phyloP scores from a whole-genome alignment of 1,140 invertebrate species.

The Danaus plexippus region DNA sequence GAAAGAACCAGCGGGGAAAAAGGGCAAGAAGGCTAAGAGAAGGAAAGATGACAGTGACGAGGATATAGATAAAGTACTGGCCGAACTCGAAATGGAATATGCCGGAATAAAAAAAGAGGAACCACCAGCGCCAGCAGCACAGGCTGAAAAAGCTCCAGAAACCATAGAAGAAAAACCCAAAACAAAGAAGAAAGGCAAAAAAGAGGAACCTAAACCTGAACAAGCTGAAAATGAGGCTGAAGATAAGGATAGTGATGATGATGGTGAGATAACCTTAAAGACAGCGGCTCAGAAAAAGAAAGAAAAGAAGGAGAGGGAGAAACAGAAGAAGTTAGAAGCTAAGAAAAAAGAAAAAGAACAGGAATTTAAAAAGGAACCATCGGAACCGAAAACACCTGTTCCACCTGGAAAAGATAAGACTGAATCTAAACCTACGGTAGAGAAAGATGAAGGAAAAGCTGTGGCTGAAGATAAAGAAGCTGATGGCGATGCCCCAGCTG shows the following conservation, averaged over 20 bases:
- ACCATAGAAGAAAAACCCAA: conserved; percentile 66
- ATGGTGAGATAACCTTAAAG: conserved; percentile 79
- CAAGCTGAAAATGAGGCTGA: conserved; percentile 61
- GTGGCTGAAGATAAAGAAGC: conserved; percentile 25
- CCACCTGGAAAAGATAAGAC: conserved; percentile 36
- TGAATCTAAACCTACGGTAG: conserved; percentile 42
- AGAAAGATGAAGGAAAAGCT: conserved; percentile 36
- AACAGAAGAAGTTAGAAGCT: conserved; percentile 78
- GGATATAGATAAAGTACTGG: conserved; percentile 87
- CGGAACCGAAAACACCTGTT: conserved; percentile 41
- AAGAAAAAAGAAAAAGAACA: conserved; percentile 73
- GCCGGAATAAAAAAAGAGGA: conserved; percentile 73
- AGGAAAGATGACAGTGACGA: conserved; percentile 87
- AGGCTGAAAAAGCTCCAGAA: conserved; percentile 57
- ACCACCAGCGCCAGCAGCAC: conserved; percentile 41
- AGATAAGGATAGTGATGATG: conserved; percentile 70
- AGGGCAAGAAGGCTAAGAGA: conserved; percentile 80
- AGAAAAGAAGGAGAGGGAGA: conserved; percentile 89
- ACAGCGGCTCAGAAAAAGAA: conserved; percentile 89
- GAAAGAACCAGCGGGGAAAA: conserved; percentile 74
- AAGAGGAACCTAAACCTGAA: conserved; percentile 63
- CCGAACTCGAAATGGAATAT: conserved; percentile 85
- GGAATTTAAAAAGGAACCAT: conserved; percentile 49
- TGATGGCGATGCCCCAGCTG: conserved; percentile 47
- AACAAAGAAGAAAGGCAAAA: conserved; percentile 67